Evolutionary conservation across 2,797 vertebrate species (phyloP), one percentile per base, ranked within the genome.

Genomic region (Mionectes olivaceus): DNA sequence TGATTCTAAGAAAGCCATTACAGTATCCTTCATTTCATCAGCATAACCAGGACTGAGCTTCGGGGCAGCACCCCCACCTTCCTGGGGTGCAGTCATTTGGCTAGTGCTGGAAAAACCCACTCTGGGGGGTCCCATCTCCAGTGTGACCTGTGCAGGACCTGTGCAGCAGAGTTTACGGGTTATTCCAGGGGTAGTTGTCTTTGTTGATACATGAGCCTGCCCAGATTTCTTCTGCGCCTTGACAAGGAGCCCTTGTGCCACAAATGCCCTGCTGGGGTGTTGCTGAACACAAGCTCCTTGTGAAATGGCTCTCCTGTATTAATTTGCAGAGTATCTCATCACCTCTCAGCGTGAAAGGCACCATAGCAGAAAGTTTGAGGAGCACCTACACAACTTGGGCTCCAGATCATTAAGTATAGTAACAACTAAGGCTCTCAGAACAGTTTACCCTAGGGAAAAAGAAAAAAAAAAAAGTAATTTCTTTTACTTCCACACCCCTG

Each of bases 141-240:
- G 0, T 3, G 32, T 19, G 55, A 85, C 47, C n/a, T n/a, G n/a
- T n/a, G n/a, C n/a, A n/a, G 15, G 50, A 53, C 30, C 13, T 32
- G 16, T 44, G 46, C 10, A 39, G 17, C 15, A 39, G 21, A 59
- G 4, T 44, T 32, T 17, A 37, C 11, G 13, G 18, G 4, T 47
- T 44, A 9, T 60, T 84, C 32, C 33, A 82, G 43, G 10, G 46
- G 15, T 4, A 60, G 10, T 2, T 71, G 7, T 47, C 68, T 43
- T 50, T 67, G 59, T 30, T 43, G 44, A 14, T 35, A 15, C 19
- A 28, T 7, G 7, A 93, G 8, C n/a, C 25, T 55, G 22, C 10
- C 43, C 47, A 35, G 43, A 69, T 79, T 71, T 73, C 75, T 87
- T 76, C 67, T 49, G 35, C 25, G 30, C 28, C n/a, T 71, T 76